Conservation (phyloP, 2,888 invertebrate species). For the Tholera decimalis region DNA sequence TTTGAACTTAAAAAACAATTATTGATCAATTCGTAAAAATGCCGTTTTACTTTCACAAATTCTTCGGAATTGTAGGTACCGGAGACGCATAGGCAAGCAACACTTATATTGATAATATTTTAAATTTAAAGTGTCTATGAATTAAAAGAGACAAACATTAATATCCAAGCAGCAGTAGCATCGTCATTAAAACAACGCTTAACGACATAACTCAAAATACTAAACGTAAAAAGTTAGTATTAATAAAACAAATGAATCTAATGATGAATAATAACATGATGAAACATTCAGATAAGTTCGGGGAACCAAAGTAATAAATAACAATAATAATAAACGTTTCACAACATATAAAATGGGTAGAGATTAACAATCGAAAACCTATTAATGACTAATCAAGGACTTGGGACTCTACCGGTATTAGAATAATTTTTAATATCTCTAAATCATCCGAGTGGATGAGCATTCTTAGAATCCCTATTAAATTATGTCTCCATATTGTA, state of each 20-base stretch:
- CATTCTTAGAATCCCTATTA: slow-evolving; percentile 82
- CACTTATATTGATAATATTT: neutral
- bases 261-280: slow-evolving; percentile 61
- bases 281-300: slow-evolving; percentile 58
- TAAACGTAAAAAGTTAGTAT: slow-evolving; percentile 52
- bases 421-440: slow-evolving; percentile 81
- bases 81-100: neutral
- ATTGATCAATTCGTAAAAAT: too few relatives aligned
- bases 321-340: slow-evolving; percentile 63
- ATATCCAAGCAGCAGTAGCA: slow-evolving; percentile 53
- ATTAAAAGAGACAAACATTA: slow-evolving; percentile 42
- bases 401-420: slow-evolving; percentile 74
- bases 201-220: slow-evolving; percentile 56
- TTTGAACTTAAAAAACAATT: too few relatives aligned
- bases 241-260: slow-evolving; percentile 59
- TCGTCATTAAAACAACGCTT: slow-evolving; percentile 55
- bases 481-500: slow-evolving; percentile 82
- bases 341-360: slow-evolving; percentile 68
- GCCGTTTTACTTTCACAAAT: too few relatives aligned
- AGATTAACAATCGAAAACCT: slow-evolving; percentile 82
- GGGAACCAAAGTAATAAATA: slow-evolving; percentile 64
- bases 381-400: slow-evolving; percentile 85
- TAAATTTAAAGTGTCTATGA: slow-evolving; percentile 27
- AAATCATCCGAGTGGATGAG: slow-evolving; percentile 78
- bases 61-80: too few relatives aligned